Conservation (phyloP, 2,888 invertebrate genomes). For the Villa cingulata region DNA sequence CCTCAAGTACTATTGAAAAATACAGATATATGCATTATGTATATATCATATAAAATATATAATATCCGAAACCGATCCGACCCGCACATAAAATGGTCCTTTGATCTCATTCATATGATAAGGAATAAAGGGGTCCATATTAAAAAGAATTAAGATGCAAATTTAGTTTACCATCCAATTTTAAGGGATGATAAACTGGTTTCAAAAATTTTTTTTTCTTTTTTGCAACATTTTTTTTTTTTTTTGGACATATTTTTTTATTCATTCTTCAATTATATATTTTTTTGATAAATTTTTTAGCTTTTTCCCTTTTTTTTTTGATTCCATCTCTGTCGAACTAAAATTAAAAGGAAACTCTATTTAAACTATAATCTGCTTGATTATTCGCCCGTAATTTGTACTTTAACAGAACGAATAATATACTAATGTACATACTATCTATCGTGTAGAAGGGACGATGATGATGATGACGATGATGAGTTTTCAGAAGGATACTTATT, state of each 20-base stretch:
- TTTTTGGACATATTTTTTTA: background rate
- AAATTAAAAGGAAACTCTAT: conserved; percentile 5
- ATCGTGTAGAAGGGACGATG: too few relatives aligned
- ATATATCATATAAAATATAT: background rate
- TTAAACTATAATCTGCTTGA: conserved; percentile 14
- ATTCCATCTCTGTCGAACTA: background rate
- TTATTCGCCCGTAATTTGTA: conserved; percentile 14
- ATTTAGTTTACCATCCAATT: conserved; percentile 15
- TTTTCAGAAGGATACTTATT: too few relatives aligned
- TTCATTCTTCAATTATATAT: background rate
- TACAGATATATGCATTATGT: too few relatives aligned
- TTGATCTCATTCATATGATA: conserved; percentile 13
- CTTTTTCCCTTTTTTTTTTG: background rate
- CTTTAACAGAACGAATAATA: background rate
- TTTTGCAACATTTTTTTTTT: conserved; percentile 1
- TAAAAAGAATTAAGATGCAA: conserved; percentile 15
- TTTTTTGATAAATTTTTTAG: background rate
- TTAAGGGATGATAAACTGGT: conserved; percentile 13
- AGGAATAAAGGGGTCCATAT: conserved; percentile 15
- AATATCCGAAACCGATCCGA: background rate
- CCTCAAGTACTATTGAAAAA: too few relatives aligned
- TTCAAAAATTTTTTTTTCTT: conserved; percentile 6
- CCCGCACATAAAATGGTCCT: conserved; percentile 12
- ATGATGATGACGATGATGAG: too few relatives aligned
- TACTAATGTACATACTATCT: too few relatives aligned